Evolutionary conservation across 2,113 vertebrate species (phyloP), one percentile per base, ranked within the genome.

Genomic region (Epinephelus moara): DNA sequence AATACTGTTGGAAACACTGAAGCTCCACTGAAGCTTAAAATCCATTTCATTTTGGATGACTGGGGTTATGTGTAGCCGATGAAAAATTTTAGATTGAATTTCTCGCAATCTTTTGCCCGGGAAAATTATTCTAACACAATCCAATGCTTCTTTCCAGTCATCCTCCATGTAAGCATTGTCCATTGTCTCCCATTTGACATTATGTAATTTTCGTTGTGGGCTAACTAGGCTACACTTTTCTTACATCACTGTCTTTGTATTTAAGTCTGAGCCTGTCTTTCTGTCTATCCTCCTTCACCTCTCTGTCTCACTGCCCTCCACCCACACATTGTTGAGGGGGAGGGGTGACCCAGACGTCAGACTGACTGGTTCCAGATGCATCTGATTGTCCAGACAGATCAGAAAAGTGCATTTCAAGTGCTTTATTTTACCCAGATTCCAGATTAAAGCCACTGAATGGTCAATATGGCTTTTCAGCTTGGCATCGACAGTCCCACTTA

Each of bases 361-460:
- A 52, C 75, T 82, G 72, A 83, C 75, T 80, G 55, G 15, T 81
- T 92, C 89, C 91, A 92, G 92, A 91, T 85, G 89, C 59, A 60
- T 64, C 27, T 67, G 19, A 23, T 37, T 67, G 25, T 60, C 52
- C 42, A 53, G 17, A 50, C 49, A 6, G 50, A 61, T 77, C 52
- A 64, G 59, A 77, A 64, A 78, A 52, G 40, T 19, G 37, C 15
- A 30, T 19, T 53, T 87, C 60, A 88, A n/a, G 1, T 2, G 4
- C 21, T 57, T 70, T 55, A 3, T 78, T 78, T 11, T 56, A 47
- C n/a, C 21, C n/a, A 33, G 18, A 56, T 23, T 67, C 23, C 52
- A 85, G 50, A 66, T 59, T 47, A 27, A 21, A 60, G 33, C 8
- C 50, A 52, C 18, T 17, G 23, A 49, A 49, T 67, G n/a, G 21